Base-by-base conservation (phyloP, 1,140 invertebrate species). In the Solenopsis invicta region DNA sequence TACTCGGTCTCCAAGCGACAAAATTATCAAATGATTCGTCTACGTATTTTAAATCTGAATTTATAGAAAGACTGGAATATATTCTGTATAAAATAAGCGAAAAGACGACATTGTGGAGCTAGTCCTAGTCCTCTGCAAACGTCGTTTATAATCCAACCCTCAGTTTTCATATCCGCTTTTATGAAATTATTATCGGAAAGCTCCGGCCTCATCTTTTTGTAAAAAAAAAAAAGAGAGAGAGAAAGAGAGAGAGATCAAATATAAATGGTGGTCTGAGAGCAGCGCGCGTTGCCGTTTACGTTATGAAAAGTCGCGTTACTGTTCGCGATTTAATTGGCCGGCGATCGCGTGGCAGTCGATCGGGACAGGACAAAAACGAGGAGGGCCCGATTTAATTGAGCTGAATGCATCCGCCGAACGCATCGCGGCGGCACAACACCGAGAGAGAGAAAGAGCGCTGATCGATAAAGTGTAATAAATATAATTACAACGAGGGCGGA, bases 381-480 rank as follows among this genome's bases (percentile, higher is more conserved):
- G 4, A 59, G 29, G 37, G 18, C n/a, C 67, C 54, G 78, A 80
- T 89, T 89, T 76, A 85, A 89, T 89, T 45, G 71, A 87, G 78
- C 61, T 88, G 81, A 90, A 90, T 88, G 76, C 75, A 41, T 29
- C 54, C 50, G 5, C 13, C 72, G 78, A 13, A 71, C 41, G 5
- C 41, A 41, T 41, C 82, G 66, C 72, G 74, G 48, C 52, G 74
- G 48, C 62, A 54, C 62, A 54, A 54, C 67, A 13, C 67, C 21
- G 52, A 24, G 80, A 74, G 66, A 10, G 52, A 72, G 4, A 82
- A 54, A 82, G 64, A 78, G 62, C 21, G 45, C 12, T 59, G 66
- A 88, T 91, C 88, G 78, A 91, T 85, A 90, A 85, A 91, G 66
- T 85, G 81, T 91, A 90, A 91, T 90, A 91, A 91, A 88, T 91